Evolutionary conservation across 1,140 invertebrate species (phyloP).

Genomic region (Matsumurasca onukii): DNA sequence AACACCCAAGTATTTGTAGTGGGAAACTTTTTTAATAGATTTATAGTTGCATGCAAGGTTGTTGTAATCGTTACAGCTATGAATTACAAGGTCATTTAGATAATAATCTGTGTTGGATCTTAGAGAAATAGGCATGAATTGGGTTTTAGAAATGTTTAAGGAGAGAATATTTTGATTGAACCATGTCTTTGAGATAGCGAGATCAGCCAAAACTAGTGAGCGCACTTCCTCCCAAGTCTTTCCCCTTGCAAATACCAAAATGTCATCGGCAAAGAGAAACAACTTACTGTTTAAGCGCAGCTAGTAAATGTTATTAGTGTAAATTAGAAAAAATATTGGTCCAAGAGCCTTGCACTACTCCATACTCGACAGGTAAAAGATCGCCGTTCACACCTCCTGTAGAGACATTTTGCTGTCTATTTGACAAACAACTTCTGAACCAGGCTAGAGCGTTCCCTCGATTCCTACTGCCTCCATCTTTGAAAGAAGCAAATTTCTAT

Average conservation of each 20-base stretch:
- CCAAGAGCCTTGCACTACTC: not conserved
- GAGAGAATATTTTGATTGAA: not conserved
- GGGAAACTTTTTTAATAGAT: too few relatives aligned
- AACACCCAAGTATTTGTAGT: too few relatives aligned
- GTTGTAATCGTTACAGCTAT: too few relatives aligned
- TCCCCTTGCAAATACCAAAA: not conserved
- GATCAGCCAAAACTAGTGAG: not conserved
- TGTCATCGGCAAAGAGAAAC: too few relatives aligned
- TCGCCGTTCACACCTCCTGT: not conserved
- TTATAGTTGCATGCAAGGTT: too few relatives aligned
- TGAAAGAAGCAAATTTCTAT: not conserved
- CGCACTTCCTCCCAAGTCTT: not conserved
- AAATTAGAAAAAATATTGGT: too few relatives aligned
- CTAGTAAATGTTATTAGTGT: slow-evolving; percentile 2
- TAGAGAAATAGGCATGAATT: too few relatives aligned
- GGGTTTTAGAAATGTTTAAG: slow-evolving; percentile 1
- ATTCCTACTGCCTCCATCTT: not conserved
- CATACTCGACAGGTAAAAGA: not conserved
- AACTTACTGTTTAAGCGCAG: too few relatives aligned
- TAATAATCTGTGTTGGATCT: too few relatives aligned
- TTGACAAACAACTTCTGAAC: not conserved
- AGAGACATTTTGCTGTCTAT: not conserved
- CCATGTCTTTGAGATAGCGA: not conserved
- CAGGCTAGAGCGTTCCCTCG: not conserved
- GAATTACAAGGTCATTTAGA: too few relatives aligned